Evolutionary conservation across 2,888 invertebrate genomes (phyloP).

Genomic region (Synanthedon andrenaeformis): DNA sequence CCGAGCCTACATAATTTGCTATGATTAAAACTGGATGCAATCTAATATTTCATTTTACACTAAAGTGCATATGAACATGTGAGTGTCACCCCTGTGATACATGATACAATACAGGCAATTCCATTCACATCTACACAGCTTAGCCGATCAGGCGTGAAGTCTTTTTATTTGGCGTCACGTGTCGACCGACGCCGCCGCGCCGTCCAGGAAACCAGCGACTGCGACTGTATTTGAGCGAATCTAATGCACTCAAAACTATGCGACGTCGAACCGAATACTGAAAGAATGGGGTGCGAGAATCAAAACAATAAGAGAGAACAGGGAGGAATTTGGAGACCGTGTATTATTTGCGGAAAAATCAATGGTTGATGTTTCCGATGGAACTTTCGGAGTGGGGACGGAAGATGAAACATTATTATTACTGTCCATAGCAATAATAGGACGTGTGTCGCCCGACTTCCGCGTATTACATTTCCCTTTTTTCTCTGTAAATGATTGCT

Average conservation of each 20-base stretch:
- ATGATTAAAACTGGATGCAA: neutral
- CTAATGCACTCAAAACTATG: slow-evolving; percentile 66
- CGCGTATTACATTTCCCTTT: slow-evolving; percentile 38
- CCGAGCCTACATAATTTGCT: neutral
- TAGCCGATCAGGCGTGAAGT: slow-evolving; percentile 62
- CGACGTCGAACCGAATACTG: slow-evolving; percentile 22
- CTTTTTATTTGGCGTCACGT: slow-evolving; percentile 66
- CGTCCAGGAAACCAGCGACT: slow-evolving; percentile 58
- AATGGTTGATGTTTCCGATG: slow-evolving; percentile 60
- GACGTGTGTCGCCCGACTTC: slow-evolving; percentile 44
- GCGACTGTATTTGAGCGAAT: slow-evolving; percentile 58
- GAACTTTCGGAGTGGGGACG: slow-evolving; percentile 35
- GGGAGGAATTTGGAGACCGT: slow-evolving; percentile 7
- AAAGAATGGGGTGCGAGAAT: slow-evolving; percentile 11
- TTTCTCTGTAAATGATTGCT: slow-evolving; percentile 35
- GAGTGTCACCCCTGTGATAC: slow-evolving; percentile 28
- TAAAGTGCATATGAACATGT: neutral
- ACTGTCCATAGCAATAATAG: slow-evolving; percentile 39
- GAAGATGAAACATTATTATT: slow-evolving; percentile 63
- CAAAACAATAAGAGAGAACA: slow-evolving; percentile 17
- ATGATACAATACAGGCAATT: slow-evolving; percentile 63
- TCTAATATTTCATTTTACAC: neutral
- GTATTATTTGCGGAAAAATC: slow-evolving; percentile 67
- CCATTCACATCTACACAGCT: slow-evolving; percentile 57
- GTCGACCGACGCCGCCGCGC: too few relatives aligned